Evolutionary conservation across 1,140 invertebrate genomes (phyloP).

Genomic region (Leptopilina clavipes): DNA sequence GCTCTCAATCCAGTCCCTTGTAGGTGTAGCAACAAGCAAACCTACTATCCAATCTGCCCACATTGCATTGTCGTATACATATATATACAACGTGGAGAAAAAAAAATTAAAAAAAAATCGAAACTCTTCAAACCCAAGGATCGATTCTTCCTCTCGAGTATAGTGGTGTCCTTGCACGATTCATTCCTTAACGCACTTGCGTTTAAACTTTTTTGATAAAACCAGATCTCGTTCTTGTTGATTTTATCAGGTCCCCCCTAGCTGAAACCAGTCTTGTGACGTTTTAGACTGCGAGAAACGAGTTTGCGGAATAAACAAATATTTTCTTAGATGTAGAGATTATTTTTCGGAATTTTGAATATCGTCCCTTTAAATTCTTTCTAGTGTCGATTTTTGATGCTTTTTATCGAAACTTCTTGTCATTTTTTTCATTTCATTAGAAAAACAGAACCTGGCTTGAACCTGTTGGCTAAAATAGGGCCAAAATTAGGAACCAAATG

Average conservation of each 20-base stretch:
- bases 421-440: too few relatives aligned
- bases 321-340: background rate
- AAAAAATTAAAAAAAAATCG: background rate
- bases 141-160: background rate
- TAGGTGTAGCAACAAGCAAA: constrained; percentile 15
- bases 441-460: too few relatives aligned
- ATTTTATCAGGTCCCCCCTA: background rate
- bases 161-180: background rate
- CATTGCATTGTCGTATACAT: constrained; percentile 6
- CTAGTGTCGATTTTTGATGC: background rate
- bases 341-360: background rate
- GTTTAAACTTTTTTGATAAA: constrained; percentile 13
- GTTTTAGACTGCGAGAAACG: constrained; percentile 1
- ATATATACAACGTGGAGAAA: background rate
- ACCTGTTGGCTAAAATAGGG: too few relatives aligned
- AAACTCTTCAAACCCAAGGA: constrained; percentile 3
- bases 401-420: too few relatives aligned
- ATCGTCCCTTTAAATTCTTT: background rate
- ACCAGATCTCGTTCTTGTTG: constrained; percentile 19
- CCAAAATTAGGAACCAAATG: too few relatives aligned
- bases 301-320: constrained; percentile 20
- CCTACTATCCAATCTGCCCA: constrained; percentile 11
- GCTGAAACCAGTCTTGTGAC: constrained; percentile 7
- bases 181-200: constrained; percentile 10
- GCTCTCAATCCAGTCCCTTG: constrained; percentile 10